Evolutionary conservation across 2,888 invertebrate genomes (phyloP).

Genomic region (Ectemnius lituratus): DNA sequence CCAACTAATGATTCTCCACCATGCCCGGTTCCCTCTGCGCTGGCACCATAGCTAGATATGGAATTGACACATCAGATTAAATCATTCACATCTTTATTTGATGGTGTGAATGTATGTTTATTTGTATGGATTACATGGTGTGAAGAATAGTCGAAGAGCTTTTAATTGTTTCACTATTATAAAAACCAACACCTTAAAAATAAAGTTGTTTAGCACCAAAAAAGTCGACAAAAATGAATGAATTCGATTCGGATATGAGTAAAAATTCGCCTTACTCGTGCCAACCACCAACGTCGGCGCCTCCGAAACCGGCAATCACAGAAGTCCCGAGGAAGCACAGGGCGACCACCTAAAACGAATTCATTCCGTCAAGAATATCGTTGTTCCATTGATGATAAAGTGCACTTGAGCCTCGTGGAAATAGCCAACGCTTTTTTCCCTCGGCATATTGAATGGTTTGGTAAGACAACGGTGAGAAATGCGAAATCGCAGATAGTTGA

Average conservation of each 20-base stretch:
- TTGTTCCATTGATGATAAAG: constrained; percentile 4
- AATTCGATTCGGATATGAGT: background rate
- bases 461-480: background rate
- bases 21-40: constrained; percentile 26
- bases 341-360: constrained; percentile 56
- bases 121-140: no score
- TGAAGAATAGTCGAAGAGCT: no score
- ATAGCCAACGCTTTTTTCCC: background rate
- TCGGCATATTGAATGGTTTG: background rate
- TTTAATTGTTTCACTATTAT: no score
- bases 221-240: no score
- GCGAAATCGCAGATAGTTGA: background rate
- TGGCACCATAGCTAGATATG: background rate
- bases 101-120: no score
- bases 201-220: no score
- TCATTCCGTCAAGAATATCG: constrained; percentile 25
- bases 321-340: constrained; percentile 52
- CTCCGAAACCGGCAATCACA: constrained; percentile 49
- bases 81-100: no score
- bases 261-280: constrained; percentile 61
- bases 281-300: constrained; percentile 56
- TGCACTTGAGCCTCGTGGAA: background rate
- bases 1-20: constrained; percentile 25
- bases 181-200: no score
- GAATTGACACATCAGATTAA: background rate